Conservation (phyloP, 2,113 vertebrate species). For the Perca flavescens region DNA sequence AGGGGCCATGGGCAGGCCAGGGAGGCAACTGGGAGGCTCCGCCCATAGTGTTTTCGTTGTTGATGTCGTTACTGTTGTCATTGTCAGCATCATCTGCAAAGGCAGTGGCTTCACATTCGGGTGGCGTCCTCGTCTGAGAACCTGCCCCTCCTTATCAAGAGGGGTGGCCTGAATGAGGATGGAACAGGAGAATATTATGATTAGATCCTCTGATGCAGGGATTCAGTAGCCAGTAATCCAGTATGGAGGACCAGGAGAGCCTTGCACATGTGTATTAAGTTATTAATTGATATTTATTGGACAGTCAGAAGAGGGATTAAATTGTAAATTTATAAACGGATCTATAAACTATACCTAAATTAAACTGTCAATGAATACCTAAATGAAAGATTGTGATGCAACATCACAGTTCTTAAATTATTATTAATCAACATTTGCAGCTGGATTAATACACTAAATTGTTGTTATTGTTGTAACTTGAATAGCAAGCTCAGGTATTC, state of each 20-base stretch:
- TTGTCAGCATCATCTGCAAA: constrained; percentile 40
- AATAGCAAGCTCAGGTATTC: constrained; percentile 12
- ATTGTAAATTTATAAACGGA: background rate
- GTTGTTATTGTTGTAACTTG: background rate
- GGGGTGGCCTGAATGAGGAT: constrained; percentile 90
- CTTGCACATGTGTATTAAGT: background rate
- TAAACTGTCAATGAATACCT: background rate
- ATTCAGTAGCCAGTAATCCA: background rate
- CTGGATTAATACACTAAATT: background rate
- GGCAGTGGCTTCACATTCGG: constrained; percentile 91
- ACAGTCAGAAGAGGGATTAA: background rate
- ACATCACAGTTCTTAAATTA: background rate
- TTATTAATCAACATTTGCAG: background rate
- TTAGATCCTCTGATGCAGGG: background rate
- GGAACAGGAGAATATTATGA: background rate
- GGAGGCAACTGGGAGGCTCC: constrained; percentile 71
- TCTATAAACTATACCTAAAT: background rate
- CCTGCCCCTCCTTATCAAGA: constrained; percentile 99
- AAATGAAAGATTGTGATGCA: background rate
- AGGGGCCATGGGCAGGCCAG: constrained; percentile 59
- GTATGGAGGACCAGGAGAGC: constrained; percentile 47
- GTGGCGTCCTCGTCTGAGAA: constrained; percentile 99
- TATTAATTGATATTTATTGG: background rate
- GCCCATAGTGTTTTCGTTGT: constrained; percentile 35
- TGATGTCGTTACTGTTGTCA: constrained; percentile 51